Conservation (phyloP, 2,113 vertebrate genomes). For the Silurus meridionalis region DNA sequence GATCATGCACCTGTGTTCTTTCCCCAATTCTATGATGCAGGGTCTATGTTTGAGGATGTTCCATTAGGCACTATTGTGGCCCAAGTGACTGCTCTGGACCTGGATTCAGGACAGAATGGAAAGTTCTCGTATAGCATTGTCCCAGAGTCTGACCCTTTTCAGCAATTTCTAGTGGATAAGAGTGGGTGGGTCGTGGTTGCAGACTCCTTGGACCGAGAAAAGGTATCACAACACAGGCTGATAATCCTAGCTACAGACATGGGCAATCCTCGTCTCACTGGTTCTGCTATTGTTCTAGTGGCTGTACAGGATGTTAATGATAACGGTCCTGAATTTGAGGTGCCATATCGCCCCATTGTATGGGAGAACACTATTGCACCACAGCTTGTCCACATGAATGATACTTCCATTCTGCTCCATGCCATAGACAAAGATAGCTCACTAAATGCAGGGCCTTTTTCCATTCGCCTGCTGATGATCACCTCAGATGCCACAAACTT, state of each 20-base stretch:
- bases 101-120: constrained; percentile 84
- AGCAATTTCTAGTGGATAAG: constrained; percentile 78
- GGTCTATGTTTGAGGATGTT: constrained; percentile 76
- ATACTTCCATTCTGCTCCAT: constrained; percentile 77
- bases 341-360: constrained; percentile 76
- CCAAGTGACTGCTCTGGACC: constrained; percentile 82
- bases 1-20: constrained; percentile 84
- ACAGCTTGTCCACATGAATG: constrained; percentile 77
- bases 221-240: constrained; percentile 75
- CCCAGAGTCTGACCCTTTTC: constrained; percentile 75
- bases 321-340: constrained; percentile 85
- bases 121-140: constrained; percentile 78
- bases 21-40: constrained; percentile 80
- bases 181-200: constrained; percentile 81
- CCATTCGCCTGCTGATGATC: constrained; percentile 75
- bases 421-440: constrained; percentile 78
- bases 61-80: constrained; percentile 79
- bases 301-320: constrained; percentile 83
- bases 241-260: constrained; percentile 77
- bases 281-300: constrained; percentile 78
- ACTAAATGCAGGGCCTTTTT: constrained; percentile 77
- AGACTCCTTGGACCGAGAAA: constrained; percentile 79
- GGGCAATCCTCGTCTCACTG: constrained; percentile 76
- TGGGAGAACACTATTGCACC: constrained; percentile 84
- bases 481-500: constrained; percentile 68